Evolutionary conservation across 1,140 invertebrate genomes (phyloP).

Genomic region (honey bee (Apis mellifera)): Amel_HAv3.1 CM009936.2:3965501-3966000

Average conservation of each 20-base stretch:
- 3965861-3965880: conserved; percentile 45
- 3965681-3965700: conserved; percentile 20
- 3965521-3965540: background rate
- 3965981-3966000: conserved; percentile 27
- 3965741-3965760: background rate
- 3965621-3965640: conserved; percentile 18
- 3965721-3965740: background rate
- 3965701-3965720: conserved; percentile 18
- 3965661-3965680: conserved; percentile 26
- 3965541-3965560: background rate
- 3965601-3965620: background rate
- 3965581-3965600: background rate
- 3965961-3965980: conserved; percentile 11
- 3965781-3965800: background rate
- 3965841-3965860: conserved; percentile 41
- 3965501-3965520: background rate
- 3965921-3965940: background rate
- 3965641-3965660: conserved; percentile 44
- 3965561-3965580: background rate
- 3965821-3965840: conserved; percentile 40
- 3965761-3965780: conserved; percentile 39
- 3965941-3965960: conserved; percentile 18
- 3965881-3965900: conserved; percentile 14
- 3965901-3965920: conserved; percentile 10
- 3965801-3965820: conserved; percentile 14